Conservation (phyloP, 2,888 invertebrate species). For the Plusia festucae region DNA sequence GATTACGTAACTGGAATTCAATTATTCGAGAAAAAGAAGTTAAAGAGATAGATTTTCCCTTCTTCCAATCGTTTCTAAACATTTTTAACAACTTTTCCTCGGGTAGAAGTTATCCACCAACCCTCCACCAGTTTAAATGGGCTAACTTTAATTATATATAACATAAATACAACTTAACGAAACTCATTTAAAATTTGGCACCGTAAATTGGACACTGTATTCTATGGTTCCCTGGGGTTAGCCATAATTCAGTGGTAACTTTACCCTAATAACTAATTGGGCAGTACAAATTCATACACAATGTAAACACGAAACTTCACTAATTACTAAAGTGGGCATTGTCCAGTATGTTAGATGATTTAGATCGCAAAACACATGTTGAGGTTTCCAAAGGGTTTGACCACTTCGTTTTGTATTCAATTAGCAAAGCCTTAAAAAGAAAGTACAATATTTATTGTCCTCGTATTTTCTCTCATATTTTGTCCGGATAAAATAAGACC, state of each 20-base stretch:
- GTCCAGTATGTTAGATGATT: constrained; percentile 39
- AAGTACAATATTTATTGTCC: not conserved
- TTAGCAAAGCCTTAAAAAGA: not conserved
- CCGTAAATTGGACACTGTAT: not conserved
- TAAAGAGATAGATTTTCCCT: not conserved
- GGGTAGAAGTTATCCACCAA: too few species aligned
- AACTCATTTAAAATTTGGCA: not conserved
- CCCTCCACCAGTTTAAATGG: too few species aligned
- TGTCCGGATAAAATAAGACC: too few species aligned
- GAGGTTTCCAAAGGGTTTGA: constrained; percentile 33
- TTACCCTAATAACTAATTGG: constrained; percentile 46
- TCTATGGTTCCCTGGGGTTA: constrained; percentile 15
- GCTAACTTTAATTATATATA: not conserved
- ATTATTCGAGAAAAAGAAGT: not conserved
- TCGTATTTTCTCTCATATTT: too few species aligned
- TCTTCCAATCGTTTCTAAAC: not conserved
- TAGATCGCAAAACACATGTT: constrained; percentile 38
- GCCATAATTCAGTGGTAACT: constrained; percentile 18
- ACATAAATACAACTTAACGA: not conserved
- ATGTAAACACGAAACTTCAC: constrained; percentile 38
- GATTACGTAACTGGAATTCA: not conserved
- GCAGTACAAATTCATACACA: constrained; percentile 32
- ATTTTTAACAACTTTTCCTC: too few species aligned
- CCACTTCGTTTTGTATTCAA: constrained; percentile 22
- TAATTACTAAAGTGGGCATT: constrained; percentile 46